Conservation (phyloP, 2,113 vertebrate species). For the Pangasianodon gigas region DNA sequence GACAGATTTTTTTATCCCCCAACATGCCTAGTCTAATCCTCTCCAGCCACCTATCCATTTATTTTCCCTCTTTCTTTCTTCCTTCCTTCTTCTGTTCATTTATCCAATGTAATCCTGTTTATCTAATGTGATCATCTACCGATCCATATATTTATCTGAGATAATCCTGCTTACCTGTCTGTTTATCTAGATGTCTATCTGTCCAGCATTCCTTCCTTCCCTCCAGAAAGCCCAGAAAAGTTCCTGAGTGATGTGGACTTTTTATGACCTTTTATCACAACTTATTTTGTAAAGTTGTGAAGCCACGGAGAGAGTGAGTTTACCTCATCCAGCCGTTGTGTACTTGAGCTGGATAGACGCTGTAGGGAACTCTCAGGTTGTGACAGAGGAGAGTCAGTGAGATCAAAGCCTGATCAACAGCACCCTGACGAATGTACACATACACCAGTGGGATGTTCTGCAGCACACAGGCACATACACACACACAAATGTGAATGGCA, state of each 20-base stretch:
- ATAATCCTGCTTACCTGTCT: background rate
- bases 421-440: constrained; percentile 78
- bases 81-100: background rate
- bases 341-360: constrained; percentile 60
- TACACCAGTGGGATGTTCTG: constrained; percentile 78
- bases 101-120: background rate
- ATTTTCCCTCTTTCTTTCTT: background rate
- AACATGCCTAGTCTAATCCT: background rate
- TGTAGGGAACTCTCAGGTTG: constrained; percentile 80
- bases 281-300: background rate
- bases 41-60: background rate
- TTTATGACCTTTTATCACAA: background rate
- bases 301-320: background rate
- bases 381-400: constrained; percentile 82
- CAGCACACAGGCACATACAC: constrained; percentile 52
- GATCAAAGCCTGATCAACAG: constrained; percentile 78
- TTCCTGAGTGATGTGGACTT: background rate
- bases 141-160: background rate
- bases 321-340: constrained; percentile 36
- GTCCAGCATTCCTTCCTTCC: background rate
- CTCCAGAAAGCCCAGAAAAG: background rate
- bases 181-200: background rate
- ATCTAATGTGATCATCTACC: background rate
- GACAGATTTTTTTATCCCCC: background rate
- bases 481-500: background rate